These are phyloP conservation scores for Beris chalybata DNA, from an alignment of 2,888 invertebrate genomes.

Conservation along the genomic window DNA sequence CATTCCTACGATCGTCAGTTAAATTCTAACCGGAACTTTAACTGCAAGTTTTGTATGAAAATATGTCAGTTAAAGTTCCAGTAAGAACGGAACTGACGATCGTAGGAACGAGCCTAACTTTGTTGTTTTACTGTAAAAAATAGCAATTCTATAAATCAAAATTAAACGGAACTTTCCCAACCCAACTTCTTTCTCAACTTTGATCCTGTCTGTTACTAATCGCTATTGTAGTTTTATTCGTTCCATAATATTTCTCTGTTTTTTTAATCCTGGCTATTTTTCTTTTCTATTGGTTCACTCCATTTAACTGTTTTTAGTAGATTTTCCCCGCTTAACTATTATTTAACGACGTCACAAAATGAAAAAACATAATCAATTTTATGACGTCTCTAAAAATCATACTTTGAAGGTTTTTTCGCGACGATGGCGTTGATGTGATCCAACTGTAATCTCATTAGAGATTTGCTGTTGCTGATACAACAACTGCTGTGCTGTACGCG, in stretches of 20 bases:
- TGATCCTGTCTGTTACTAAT: not conserved
- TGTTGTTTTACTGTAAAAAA: too few species aligned
- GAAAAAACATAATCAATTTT: conserved; percentile 44
- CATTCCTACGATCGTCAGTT: too few species aligned
- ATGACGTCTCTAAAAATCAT: conserved; percentile 59
- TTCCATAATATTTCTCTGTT: too few species aligned
- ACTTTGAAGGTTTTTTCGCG: conserved; percentile 57
- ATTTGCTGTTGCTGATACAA: not conserved
- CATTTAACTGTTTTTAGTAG: not conserved
- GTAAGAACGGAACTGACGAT: too few species aligned
- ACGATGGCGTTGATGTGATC: conserved; percentile 47
- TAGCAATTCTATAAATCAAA: too few species aligned
- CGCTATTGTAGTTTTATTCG: too few species aligned
- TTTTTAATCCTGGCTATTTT: too few species aligned
- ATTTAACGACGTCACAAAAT: conserved; percentile 35
- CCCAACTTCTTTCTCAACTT: not conserved
- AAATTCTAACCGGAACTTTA: too few species aligned
- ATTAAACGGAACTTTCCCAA: not conserved
- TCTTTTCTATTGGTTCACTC: not conserved
- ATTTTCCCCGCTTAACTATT: conserved; percentile 6
- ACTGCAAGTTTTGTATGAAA: too few species aligned
- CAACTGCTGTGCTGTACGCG: not conserved
- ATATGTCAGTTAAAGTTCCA: too few species aligned
- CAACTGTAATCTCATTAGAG: not conserved
- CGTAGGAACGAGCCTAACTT: too few species aligned